These are phyloP conservation scores for Drosophila azteca DNA, from an alignment of 1,140 invertebrate species.

Conservation along the genomic window DNA sequence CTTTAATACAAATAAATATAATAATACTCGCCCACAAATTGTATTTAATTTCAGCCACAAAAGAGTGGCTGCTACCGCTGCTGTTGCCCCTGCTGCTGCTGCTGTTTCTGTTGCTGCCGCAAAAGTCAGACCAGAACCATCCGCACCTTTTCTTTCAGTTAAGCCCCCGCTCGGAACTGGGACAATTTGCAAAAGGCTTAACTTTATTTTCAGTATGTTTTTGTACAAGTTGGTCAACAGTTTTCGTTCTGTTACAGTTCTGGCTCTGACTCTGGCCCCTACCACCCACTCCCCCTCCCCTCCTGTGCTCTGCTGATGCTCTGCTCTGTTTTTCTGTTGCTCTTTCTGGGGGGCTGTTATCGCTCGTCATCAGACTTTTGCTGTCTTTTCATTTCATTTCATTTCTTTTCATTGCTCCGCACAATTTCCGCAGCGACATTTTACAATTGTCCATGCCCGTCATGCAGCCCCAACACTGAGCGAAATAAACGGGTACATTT, in stretches of 20 bases:
- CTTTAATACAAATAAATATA: slow-evolving; percentile 64
- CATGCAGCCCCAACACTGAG: slow-evolving; percentile 24
- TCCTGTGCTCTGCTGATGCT: slow-evolving; percentile 8
- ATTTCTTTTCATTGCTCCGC: slow-evolving; percentile 62
- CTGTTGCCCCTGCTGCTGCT: too few species aligned
- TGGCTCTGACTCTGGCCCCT: not conserved
- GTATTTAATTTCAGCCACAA: slow-evolving; percentile 69
- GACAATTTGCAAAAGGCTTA: slow-evolving; percentile 66
- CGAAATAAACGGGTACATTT: not conserved
- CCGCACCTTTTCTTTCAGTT: slow-evolving; percentile 46
- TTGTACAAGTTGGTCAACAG: slow-evolving; percentile 58
- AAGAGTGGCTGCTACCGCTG: slow-evolving; percentile 26
- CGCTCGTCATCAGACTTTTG: slow-evolving; percentile 47
- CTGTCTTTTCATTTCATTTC: slow-evolving; percentile 64
- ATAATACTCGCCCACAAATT: slow-evolving; percentile 42
- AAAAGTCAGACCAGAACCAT: not conserved
- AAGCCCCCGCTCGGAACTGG: slow-evolving; percentile 59
- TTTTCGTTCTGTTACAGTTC: slow-evolving; percentile 36
- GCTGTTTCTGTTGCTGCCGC: not conserved
- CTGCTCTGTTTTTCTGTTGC: slow-evolving; percentile 2
- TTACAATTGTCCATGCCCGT: slow-evolving; percentile 60
- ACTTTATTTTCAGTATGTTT: slow-evolving; percentile 44
- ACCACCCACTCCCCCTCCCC: not conserved
- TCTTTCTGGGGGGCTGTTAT: slow-evolving; percentile 35
- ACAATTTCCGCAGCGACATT: slow-evolving; percentile 77